phyloP scores from a whole-genome alignment of 2,113 vertebrate species.

The Stomatorhinus ivindoensis region DNA sequence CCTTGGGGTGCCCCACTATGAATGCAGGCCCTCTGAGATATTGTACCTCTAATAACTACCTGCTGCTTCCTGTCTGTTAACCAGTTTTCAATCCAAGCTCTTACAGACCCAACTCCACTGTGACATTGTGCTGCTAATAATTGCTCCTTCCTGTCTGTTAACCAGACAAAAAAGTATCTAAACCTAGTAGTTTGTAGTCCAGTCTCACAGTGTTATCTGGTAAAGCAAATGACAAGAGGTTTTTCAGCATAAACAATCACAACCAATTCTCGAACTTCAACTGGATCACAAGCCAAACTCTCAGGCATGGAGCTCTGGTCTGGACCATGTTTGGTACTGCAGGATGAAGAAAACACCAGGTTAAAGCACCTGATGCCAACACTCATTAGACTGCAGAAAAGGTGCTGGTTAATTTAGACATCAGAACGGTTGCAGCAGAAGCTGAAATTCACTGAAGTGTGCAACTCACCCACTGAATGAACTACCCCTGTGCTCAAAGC shows the following conservation, averaged over 20 bases:
- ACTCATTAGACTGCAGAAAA: no score
- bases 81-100: no score
- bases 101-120: no score
- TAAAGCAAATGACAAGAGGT: neutral
- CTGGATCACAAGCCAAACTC: neutral
- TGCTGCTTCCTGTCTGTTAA: no score
- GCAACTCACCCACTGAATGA: neutral
- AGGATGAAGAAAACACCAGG: neutral
- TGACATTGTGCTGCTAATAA: no score
- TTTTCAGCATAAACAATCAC: neutral
- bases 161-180: neutral
- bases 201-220: neutral
- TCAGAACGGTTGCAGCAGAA: neutral
- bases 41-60: no score
- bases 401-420: no score
- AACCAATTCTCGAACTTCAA: neutral
- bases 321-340: neutral
- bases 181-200: neutral
- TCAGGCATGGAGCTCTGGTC: neutral
- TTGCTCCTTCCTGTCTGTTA: no score
- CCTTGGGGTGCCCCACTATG: no score
- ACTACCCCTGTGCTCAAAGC: neutral
- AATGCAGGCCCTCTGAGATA: no score
- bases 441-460: neutral
- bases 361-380: no score